Base-by-base conservation (phyloP, 2,888 invertebrate genomes). In the Acanthosepion pharaonis region DNA sequence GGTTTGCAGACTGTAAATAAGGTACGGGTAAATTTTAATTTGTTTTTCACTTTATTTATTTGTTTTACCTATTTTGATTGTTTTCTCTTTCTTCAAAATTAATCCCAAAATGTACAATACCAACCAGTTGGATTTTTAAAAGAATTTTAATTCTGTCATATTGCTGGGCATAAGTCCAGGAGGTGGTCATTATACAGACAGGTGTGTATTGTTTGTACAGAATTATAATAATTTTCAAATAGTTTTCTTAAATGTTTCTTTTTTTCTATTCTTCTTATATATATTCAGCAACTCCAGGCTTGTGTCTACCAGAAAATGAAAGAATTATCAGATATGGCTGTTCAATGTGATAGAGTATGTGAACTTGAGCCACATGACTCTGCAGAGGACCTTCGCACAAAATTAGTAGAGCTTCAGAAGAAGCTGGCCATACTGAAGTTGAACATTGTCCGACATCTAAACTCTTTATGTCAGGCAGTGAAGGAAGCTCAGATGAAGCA, bases 341-440 rank as follows among this genome's bases (percentile, higher is more conserved):
- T 97, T 15, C 96, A 96, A 95, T 97, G 97, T 96, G 97, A 97
- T 94, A 95, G 95, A 91, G 95, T 97, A 25, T 96, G 96, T 95
- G 96, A 96, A 59, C 94, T 96, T 92, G 97, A 96, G 94, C 94
- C 96, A 0, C 96, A 96, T 0, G 95, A 95, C 11, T 94, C 95
- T 48, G 96, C 96, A 0, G 96, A 97, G 94, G 96, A 95, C 94
- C 95, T 97, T 78, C 95, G 96, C 42, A 95, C 95, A 20, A 96
- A 96, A 94, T 96, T 97, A 91, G 96, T 96, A 25, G 95, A 94
- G 6, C 95, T 97, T 25, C 96, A 96, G 94, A 95, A 95, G n/a
- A 95, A 96, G 93, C 96, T 97, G 1, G 96, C 96, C 4, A 96
- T 97, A 94, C 96, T 97, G 55, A 97, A 97, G 95, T 95, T 97